phyloP scores from a whole-genome alignment of 1,140 invertebrate species.

The Heliothis subflexa region DNA sequence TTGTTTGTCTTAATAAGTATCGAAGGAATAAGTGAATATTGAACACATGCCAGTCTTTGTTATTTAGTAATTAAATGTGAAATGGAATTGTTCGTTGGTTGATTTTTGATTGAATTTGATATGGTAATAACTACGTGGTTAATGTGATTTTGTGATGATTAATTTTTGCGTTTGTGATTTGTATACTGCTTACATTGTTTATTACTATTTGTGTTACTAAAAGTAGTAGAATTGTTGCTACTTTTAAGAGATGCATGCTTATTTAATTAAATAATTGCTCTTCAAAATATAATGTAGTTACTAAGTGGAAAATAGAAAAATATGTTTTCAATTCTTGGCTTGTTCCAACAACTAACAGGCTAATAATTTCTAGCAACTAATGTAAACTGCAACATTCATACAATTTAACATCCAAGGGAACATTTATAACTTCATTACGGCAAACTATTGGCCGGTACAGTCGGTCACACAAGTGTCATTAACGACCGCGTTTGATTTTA shows the following conservation, averaged over 20 bases:
- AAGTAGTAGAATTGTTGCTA: neutral
- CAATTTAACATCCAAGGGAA: constrained; percentile 9
- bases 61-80: constrained; percentile 34
- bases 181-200: neutral
- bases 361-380: neutral
- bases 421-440: constrained; percentile 38
- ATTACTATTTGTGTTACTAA: neutral
- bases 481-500: constrained; percentile 36
- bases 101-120: neutral
- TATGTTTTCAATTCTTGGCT: no score
- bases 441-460: constrained; percentile 18
- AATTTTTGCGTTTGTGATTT: neutral
- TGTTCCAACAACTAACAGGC: neutral
- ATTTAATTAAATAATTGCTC: no score
- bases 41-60: constrained; percentile 10
- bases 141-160: constrained; percentile 14
- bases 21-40: constrained; percentile 26
- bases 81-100: constrained; percentile 1
- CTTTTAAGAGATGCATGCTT: neutral
- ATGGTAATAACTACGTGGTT: neutral
- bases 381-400: neutral
- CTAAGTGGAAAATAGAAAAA: neutral
- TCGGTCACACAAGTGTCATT: constrained; percentile 35
- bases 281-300: neutral
- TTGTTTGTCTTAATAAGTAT: constrained; percentile 34